Conservation (phyloP, 2,888 invertebrate genomes). For the Omphaloscelis lunosa region DNA sequence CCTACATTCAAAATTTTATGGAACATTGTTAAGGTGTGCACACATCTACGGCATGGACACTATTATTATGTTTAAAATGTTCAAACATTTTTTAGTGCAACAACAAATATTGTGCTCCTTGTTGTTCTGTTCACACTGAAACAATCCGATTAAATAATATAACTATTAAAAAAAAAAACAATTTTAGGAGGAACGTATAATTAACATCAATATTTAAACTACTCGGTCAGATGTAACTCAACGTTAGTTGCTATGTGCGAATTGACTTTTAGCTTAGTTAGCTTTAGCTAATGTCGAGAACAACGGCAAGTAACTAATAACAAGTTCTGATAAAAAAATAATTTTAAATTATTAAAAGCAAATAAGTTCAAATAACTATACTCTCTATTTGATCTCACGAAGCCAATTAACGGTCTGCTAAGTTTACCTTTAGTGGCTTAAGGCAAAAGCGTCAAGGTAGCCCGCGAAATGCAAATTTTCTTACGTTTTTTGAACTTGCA, state of each 20-base stretch:
- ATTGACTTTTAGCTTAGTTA: background rate
- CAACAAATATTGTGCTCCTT: background rate
- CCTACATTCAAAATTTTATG: background rate
- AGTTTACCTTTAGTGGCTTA: background rate
- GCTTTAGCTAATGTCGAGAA: background rate
- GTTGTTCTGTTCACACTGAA: constrained; percentile 8
- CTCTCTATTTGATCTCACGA: background rate
- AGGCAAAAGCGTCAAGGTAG: too few relatives aligned
- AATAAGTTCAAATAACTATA: background rate
- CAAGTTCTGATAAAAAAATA: background rate
- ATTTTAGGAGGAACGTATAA: background rate
- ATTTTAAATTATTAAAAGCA: too few relatives aligned
- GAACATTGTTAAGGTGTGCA: background rate
- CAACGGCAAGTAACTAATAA: too few relatives aligned
- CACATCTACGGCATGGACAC: background rate
- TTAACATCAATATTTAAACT: background rate
- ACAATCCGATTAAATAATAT: background rate
- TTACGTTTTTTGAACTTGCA: too few relatives aligned
- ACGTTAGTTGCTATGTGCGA: background rate
- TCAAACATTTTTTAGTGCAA: background rate
- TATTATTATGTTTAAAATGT: background rate
- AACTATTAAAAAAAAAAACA: background rate
- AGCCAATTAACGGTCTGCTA: background rate
- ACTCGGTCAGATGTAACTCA: constrained; percentile 23
- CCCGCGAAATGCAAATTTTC: too few relatives aligned